Evolutionary conservation across 2,888 invertebrate species (phyloP), one percentile per base, ranked within the genome.

Genomic region (Andrena praecox): DNA sequence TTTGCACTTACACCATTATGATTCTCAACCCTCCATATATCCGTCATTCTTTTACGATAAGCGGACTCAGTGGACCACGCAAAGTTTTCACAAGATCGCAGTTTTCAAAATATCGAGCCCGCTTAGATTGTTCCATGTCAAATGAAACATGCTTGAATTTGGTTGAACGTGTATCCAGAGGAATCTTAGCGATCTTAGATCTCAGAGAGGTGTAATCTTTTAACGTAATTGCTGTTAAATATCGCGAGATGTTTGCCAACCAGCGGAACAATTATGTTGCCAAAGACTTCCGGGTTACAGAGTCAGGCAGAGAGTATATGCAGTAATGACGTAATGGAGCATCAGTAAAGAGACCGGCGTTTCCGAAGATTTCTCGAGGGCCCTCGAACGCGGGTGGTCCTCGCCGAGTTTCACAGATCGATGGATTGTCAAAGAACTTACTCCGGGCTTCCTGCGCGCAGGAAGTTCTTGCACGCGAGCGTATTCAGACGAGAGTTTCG

Each of bases 321-420:
- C n/a, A 16, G 67, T 31, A 59, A 67, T 48, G 77, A 82, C 52
- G 82, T 77, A 86, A 85, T 77, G 59, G 54, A 77, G 62, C 67
- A 67, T 68, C 62, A 29, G 74, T 67, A 56, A 72, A 67, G 83
- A 73, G 54, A 66, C 8, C 50, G 60, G 42, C 71, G 69, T 75
- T 82, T 27, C 33, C 52, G 70, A 87, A 81, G 78, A 85, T 76
- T 81, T 52, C 71, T 75, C 67, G 76, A 87, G 87, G 33, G 72
- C 12, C 42, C 85, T 86, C 73, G 60, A 85, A 77, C 56, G 35
- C 75, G 79, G 67, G 60, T 80, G 77, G 76, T 73, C 72, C 54
- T 62, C 54, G 48, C n/a, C 33, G 74, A 71, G 62, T 79, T 69
- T 84, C 73, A 31, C 74, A 74, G 84, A 77, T 81, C 84, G 69